Conservation (phyloP, 2,797 vertebrate species). For the Arrhamphus sclerolepis region DNA sequence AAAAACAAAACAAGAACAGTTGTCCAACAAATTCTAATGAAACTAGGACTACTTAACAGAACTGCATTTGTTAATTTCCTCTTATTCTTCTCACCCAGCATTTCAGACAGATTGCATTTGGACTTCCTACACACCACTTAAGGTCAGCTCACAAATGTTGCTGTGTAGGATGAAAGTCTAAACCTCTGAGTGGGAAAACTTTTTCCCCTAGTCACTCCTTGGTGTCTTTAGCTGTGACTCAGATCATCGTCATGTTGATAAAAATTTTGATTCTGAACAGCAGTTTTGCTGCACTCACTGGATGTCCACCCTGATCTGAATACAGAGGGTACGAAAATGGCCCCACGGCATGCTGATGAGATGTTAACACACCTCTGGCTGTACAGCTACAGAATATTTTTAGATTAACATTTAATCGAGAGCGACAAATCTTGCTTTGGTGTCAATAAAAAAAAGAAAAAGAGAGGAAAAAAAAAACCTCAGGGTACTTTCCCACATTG, state of each 20-base stretch:
- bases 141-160: constrained; percentile 42
- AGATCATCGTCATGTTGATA: constrained; percentile 3
- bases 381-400: no score
- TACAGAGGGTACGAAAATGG: background rate
- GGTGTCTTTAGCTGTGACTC: constrained; percentile 2
- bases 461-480: constrained; percentile 12
- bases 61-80: constrained; percentile 24
- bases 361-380: background rate
- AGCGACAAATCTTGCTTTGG: constrained; percentile 13
- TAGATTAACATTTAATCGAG: constrained; percentile 16
- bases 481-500: constrained; percentile 42
- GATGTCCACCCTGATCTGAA: background rate
- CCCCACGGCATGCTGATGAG: background rate
- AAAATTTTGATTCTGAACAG: constrained; percentile 11
- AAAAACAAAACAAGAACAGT: no score
- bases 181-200: constrained; percentile 7
- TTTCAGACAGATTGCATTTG: constrained; percentile 10
- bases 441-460: constrained; percentile 17
- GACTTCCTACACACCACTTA: constrained; percentile 37
- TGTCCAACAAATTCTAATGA: no score
- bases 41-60: background rate
- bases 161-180: constrained; percentile 51
- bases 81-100: constrained; percentile 15
- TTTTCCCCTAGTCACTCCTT: constrained; percentile 4
- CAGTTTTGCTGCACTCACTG: background rate